Conservation (phyloP, 2,888 invertebrate species). For the Dicranocentrus wangi region DNA sequence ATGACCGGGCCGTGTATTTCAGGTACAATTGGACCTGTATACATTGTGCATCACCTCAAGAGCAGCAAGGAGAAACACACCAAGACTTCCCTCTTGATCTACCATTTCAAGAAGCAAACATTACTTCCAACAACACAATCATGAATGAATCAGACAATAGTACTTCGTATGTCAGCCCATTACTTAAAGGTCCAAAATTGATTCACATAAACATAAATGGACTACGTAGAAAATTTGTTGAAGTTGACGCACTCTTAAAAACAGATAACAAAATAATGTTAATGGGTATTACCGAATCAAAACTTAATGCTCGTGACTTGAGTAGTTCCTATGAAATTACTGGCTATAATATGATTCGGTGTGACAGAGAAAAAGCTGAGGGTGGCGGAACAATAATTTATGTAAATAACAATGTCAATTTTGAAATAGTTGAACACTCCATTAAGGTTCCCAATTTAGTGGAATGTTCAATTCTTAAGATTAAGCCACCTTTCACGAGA, state of each 20-base stretch:
- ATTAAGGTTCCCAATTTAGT: not conserved
- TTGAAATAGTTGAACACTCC: not conserved
- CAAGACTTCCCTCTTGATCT: not conserved
- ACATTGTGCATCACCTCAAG: not conserved
- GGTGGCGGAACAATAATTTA: conserved; percentile 44
- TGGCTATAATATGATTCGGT: conserved; percentile 8
- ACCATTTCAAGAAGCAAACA: not conserved
- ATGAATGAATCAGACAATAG: not conserved
- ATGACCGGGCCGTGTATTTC: not conserved
- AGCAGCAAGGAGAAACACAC: not conserved
- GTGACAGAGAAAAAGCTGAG: conserved; percentile 21
- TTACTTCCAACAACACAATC: not conserved
- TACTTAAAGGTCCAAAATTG: conserved; percentile 29
- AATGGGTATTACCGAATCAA: conserved; percentile 29
- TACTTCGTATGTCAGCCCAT: not conserved
- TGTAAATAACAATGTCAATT: conserved; percentile 3
- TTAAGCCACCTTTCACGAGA: not conserved
- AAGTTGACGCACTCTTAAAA: not conserved
- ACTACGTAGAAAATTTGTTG: conserved; percentile 10
- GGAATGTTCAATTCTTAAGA: conserved; percentile 15
- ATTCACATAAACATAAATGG: conserved; percentile 32
- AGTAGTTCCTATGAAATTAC: not conserved
- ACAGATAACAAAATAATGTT: conserved; percentile 20
- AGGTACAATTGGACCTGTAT: conserved; percentile 4
- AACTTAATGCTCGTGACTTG: not conserved